Evolutionary conservation across 2,797 vertebrate genomes (phyloP), one percentile per base, ranked within the genome.

Genomic region (Megaceryle alcyon): DNA sequence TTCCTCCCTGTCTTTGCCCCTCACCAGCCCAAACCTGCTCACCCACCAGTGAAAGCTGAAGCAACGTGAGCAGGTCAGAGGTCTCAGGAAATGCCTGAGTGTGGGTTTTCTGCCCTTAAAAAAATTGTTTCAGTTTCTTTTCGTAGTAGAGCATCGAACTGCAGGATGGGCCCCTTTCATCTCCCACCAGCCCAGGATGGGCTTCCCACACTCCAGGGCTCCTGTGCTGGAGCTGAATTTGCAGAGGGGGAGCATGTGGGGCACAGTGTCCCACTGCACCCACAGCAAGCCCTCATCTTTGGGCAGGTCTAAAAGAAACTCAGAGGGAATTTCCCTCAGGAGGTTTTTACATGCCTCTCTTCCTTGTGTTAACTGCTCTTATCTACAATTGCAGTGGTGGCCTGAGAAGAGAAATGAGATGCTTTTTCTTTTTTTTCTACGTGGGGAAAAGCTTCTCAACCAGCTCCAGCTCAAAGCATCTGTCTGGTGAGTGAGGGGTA

Each of bases 241-340:
- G 23, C 33, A 9, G 37, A 28, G 43, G 13, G 26, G 22, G 33
- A 35, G 37, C 18, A 7, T 12, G 7, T 3, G 49, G 60, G 33
- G 76, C 46, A 11, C 3, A 2, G 33, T 31, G 13, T 21, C 14
- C 22, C 48, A 4, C 41, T 17, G 41, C 56, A 14, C 29, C 59
- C 16, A 0, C 14, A 3, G 41, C 28, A 7, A 72, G 70, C 9
- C 59, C 8, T 14, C 7, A 59, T 60, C 51, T 33, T 25, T 20
- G 91, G 92, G 95, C 53, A 78, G 77, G 72, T 31, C 37, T 2
- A 3, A 54, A 23, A 48, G 57, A 15, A 80, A 37, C 48, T 88
- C 61, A 18, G 5, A 72, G 84, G 92, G 97, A 90, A 96, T 96
- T 94, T 86, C 92, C 90, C 92, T 21, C 88, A 3, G 4, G 49